Conservation (phyloP, 2,888 invertebrate species). For the Troglohyphantes excavatus region DNA sequence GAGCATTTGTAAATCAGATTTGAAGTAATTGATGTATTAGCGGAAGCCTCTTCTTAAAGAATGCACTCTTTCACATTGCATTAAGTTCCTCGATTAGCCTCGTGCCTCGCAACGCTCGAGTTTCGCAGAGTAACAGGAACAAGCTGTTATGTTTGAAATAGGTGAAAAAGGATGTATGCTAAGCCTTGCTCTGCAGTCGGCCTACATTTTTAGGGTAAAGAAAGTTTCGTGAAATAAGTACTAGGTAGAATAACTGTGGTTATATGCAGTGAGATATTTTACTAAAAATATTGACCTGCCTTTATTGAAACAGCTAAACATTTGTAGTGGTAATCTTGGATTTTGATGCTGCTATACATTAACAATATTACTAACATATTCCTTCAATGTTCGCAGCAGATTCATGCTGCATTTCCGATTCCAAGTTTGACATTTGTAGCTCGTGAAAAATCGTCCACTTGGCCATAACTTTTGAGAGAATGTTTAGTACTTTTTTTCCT, state of each 20-base stretch:
- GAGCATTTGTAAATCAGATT: constrained; percentile 65
- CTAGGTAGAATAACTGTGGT: constrained; percentile 53
- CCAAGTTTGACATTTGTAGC: not conserved
- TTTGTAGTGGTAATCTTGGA: constrained; percentile 29
- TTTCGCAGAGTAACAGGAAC: constrained; percentile 56
- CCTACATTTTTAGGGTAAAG: constrained; percentile 46
- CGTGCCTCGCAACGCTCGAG: constrained; percentile 12
- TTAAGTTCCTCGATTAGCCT: not conserved
- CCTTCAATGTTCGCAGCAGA: too few relatives aligned
- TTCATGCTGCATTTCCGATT: not conserved
- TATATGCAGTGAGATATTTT: constrained; percentile 47
- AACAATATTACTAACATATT: too few relatives aligned
- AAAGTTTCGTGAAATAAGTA: constrained; percentile 37
- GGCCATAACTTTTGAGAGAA: not conserved
- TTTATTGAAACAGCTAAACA: constrained; percentile 40
- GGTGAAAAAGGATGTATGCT: constrained; percentile 58
- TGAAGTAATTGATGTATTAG: constrained; percentile 50
- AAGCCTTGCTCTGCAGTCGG: constrained; percentile 65
- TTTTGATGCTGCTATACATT: constrained; percentile 45
- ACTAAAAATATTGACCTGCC: constrained; percentile 58
- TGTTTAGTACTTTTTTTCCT: constrained; percentile 22
- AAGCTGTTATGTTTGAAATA: constrained; percentile 37
- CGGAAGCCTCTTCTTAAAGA: not conserved
- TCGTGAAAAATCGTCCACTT: constrained; percentile 10
- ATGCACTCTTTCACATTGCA: constrained; percentile 21